Evolutionary conservation across 2,113 vertebrate species (phyloP).

Genomic region (Caranx melampygus): DNA sequence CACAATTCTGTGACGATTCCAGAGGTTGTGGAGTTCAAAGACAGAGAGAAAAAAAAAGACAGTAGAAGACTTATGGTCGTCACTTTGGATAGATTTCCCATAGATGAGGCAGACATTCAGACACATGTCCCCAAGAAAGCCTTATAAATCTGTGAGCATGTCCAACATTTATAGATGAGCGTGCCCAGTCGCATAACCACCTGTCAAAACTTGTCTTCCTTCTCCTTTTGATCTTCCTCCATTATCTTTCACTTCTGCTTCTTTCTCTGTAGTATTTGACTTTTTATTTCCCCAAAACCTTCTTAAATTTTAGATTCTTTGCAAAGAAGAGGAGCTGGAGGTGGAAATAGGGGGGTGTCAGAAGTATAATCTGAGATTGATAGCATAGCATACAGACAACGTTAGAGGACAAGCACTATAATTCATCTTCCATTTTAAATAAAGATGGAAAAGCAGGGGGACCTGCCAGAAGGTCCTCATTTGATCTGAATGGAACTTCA

Average conservation of each 20-base stretch:
- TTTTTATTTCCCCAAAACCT: conserved; percentile 1
- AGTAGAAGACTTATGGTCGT: conserved; percentile 47
- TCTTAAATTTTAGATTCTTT: conserved; percentile 36
- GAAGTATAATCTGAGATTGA: conserved; percentile 73
- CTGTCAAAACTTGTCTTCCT: conserved; percentile 72
- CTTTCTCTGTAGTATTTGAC: neutral
- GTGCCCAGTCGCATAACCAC: conserved; percentile 64
- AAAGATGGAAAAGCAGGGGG: conserved; percentile 83
- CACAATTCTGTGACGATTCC: conserved; percentile 55
- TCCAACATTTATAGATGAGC: conserved; percentile 63
- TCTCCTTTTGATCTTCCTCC: conserved; percentile 58
- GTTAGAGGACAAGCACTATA: conserved; percentile 46
- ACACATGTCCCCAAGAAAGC: conserved; percentile 55
- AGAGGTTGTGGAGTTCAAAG: conserved; percentile 56
- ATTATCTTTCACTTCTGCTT: conserved; percentile 15
- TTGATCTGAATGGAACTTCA: conserved; percentile 85
- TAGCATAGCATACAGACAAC: conserved; percentile 71
- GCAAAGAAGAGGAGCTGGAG: neutral
- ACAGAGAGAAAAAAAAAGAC: conserved; percentile 1
- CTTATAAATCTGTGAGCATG: conserved; percentile 70
- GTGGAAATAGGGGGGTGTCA: neutral
- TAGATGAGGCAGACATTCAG: conserved; percentile 50
- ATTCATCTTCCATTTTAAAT: conserved; percentile 87
- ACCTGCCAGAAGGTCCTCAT: conserved; percentile 85
- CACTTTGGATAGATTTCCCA: conserved; percentile 57